Percentiles rank a stretch among this genome's conserved stretches.
Evolutionary conservation across 1,140 invertebrate genomes (phyloP).

Genomic region (Rhopalosiphum maidis): DNA sequence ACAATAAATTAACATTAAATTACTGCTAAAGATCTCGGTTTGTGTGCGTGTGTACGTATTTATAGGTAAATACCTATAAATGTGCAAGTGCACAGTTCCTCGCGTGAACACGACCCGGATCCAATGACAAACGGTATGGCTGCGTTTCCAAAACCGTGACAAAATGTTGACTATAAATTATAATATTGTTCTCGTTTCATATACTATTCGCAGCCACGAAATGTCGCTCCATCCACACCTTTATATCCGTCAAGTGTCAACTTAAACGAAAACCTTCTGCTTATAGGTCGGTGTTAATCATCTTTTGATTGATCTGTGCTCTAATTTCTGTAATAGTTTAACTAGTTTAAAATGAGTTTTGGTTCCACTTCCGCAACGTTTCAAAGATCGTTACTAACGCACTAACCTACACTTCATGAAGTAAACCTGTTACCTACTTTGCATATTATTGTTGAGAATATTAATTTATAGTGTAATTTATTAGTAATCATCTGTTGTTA

Average conservation of each 20-base stretch:
- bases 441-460: neutral
- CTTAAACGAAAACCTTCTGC: neutral
- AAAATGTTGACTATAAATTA: neutral
- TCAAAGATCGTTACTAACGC: neutral
- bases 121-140: neutral
- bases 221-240: neutral
- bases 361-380: neutral
- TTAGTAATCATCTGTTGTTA: neutral
- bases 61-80: too few species aligned
- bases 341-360: conserved; percentile 3
- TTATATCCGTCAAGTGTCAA: neutral
- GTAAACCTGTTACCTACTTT: neutral
- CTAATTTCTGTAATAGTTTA: neutral
- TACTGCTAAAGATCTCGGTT: neutral
- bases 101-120: neutral
- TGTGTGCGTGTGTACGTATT: neutral
- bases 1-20: conserved; percentile 11
- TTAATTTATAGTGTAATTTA: neutral
- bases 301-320: neutral
- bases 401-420: neutral
- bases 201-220: neutral
- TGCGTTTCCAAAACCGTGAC: neutral
- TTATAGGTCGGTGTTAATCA: neutral
- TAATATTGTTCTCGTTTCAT: neutral
- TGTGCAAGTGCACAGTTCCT: neutral